These are phyloP conservation scores for Oxytorus armatus DNA, from an alignment of 2,888 invertebrate species.

Conservation along the genomic window DNA sequence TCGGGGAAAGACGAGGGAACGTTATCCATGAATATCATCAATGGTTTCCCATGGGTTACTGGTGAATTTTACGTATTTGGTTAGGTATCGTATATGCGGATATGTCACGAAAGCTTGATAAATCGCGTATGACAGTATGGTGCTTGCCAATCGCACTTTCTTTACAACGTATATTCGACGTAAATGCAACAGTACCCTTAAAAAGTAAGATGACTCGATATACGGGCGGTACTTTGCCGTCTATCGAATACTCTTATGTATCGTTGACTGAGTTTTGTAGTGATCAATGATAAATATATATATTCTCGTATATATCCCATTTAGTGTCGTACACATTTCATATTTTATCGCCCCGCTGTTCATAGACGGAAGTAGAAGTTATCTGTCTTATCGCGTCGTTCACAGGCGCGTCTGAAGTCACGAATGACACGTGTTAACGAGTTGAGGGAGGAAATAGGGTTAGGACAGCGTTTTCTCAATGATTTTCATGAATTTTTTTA, in stretches of 20 bases:
- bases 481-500: too few relatives aligned
- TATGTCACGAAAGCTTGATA: neutral
- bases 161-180: neutral
- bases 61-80: neutral
- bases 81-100: neutral
- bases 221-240: too few relatives aligned
- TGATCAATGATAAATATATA: neutral
- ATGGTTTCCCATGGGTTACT: too few relatives aligned
- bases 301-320: too few relatives aligned
- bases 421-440: too few relatives aligned
- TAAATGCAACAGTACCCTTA: neutral
- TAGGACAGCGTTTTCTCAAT: too few relatives aligned
- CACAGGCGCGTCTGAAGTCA: too few relatives aligned
- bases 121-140: neutral
- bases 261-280: neutral
- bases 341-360: neutral
- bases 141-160: neutral
- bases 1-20: constrained; percentile 20
- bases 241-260: too few relatives aligned
- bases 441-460: too few relatives aligned
- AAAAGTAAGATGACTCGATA: neutral
- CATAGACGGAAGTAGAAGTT: neutral
- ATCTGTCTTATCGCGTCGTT: neutral
- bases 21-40: constrained; percentile 10
- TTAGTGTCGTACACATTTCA: neutral